Evolutionary conservation across 1,140 invertebrate genomes (phyloP).

Genomic region (Pinna nobilis): DNA sequence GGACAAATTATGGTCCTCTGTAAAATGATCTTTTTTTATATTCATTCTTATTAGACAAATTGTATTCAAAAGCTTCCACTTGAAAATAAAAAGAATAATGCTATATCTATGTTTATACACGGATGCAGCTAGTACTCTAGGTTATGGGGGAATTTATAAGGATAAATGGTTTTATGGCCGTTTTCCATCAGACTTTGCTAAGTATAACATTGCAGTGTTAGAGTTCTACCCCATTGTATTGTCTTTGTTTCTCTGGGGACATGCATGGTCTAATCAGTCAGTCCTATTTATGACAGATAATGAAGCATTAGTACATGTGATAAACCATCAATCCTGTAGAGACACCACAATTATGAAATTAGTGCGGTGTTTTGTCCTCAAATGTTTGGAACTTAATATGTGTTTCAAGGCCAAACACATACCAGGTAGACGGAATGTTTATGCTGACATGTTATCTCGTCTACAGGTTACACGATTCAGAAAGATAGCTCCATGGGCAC

Average conservation of each 20-base stretch:
- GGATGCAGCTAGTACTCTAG: not conserved
- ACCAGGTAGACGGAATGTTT: too few species aligned
- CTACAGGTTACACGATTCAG: not conserved
- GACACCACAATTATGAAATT: not conserved
- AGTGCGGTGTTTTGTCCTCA: conserved; percentile 6
- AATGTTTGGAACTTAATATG: conserved; percentile 1
- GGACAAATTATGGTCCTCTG: too few species aligned
- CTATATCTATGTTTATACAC: conserved; percentile 1
- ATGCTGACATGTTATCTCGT: conserved; percentile 5
- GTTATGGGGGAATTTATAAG: conserved; percentile 11
- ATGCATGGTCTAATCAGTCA: not conserved
- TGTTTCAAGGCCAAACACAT: too few species aligned
- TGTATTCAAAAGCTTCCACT: too few species aligned
- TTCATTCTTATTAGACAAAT: too few species aligned
- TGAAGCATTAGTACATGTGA: too few species aligned
- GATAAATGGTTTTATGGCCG: not conserved
- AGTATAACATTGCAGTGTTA: not conserved
- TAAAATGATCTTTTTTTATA: too few species aligned
- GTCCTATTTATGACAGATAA: conserved; percentile 9
- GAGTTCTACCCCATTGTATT: conserved; percentile 15
- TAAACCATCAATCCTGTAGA: not conserved
- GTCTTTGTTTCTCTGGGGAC: not conserved
- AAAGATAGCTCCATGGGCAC: not conserved
- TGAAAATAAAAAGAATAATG: too few species aligned
- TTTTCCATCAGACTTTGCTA: not conserved